phyloP scores from a whole-genome alignment of 2,888 invertebrate genomes.

The Drosophila infuscata region DNA sequence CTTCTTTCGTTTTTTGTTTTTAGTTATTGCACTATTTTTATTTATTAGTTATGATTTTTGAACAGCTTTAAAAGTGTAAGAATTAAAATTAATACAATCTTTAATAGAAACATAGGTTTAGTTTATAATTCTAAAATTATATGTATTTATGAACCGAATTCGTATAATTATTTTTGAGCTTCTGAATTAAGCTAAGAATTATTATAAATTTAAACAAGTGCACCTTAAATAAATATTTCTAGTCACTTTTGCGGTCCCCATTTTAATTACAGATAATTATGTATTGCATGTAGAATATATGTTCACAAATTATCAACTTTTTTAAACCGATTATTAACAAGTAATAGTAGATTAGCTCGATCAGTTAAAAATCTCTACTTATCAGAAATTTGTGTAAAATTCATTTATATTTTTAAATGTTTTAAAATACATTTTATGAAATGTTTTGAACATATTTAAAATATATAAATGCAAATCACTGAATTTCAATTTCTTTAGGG shows the following conservation, averaged over 20 bases:
- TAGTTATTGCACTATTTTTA: slow-evolving; percentile 65
- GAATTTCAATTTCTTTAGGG: not conserved
- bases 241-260: not conserved
- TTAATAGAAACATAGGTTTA: not conserved
- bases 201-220: not conserved
- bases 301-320: not conserved
- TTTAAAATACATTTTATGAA: not conserved
- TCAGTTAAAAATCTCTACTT: not conserved
- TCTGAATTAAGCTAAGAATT: not conserved
- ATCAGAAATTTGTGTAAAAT: not conserved
- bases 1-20: slow-evolving; percentile 28
- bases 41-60: slow-evolving; percentile 17
- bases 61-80: slow-evolving; percentile 7
- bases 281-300: not conserved
- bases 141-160: not conserved
- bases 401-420: not conserved
- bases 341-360: not conserved
- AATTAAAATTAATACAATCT: not conserved
- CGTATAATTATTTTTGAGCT: not conserved
- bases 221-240: not conserved
- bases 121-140: not conserved
- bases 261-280: not conserved
- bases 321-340: not conserved
- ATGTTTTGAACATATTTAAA: not conserved
- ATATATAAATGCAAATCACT: not conserved